These are phyloP conservation scores for Coregonus ussuriensis DNA, from an alignment of 2,797 vertebrate species.

Conservation along the genomic window DNA sequence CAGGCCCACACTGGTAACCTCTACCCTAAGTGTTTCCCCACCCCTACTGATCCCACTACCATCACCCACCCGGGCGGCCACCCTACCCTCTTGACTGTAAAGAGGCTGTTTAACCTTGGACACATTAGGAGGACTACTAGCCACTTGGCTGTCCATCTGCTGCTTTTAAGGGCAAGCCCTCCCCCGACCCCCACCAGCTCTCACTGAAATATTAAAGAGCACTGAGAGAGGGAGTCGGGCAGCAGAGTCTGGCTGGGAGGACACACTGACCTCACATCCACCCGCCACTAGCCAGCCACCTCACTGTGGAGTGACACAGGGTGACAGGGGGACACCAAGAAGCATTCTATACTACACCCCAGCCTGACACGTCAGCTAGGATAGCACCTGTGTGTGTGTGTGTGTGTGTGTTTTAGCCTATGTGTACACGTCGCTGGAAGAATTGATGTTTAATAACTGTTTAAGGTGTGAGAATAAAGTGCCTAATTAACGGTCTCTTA, in stretches of 20 bases:
- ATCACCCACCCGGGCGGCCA: slow-evolving; percentile 15
- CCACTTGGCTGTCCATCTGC: slow-evolving; percentile 46
- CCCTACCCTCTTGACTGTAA: slow-evolving; percentile 26
- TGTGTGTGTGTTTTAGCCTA: no score
- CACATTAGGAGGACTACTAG: slow-evolving; percentile 28
- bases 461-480: background rate
- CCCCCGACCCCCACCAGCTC: slow-evolving; percentile 31
- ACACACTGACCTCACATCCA: background rate
- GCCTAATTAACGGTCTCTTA: background rate
- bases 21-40: background rate
- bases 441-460: background rate
- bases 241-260: background rate
- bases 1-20: background rate
- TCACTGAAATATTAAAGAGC: slow-evolving; percentile 49
- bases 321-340: slow-evolving; percentile 9
- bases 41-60: background rate
- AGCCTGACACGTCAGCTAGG: no score
- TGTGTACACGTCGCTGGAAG: no score
- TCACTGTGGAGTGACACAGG: slow-evolving; percentile 2
- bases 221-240: slow-evolving; percentile 17
- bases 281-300: background rate
- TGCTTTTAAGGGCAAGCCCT: slow-evolving; percentile 22
- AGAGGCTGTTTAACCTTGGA: slow-evolving; percentile 35
- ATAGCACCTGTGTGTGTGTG: no score
- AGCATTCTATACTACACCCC: background rate